A percentile compares a stretch with the other conserved stretches of the same genome.
These are phyloP conservation scores for Micropoecilia bifurca DNA, from an alignment of 2,797 vertebrate species.

Conservation along the genomic window DNA sequence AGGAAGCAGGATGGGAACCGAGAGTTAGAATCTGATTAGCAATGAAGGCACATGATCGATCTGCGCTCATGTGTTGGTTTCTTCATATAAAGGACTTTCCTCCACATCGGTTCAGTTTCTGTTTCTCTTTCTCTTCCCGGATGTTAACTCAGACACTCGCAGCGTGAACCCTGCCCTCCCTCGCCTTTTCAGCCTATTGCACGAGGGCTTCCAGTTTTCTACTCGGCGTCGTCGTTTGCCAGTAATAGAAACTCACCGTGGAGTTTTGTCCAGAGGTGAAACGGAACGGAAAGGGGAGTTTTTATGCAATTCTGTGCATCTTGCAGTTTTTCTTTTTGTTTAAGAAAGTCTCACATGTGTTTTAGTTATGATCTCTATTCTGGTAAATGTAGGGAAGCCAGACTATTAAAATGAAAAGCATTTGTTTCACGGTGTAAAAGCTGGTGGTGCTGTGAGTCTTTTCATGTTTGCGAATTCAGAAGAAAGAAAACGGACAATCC, in stretches of 20 bases:
- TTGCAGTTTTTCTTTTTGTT: neutral
- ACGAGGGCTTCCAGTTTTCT: constrained; percentile 64
- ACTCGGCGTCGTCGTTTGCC: constrained; percentile 18
- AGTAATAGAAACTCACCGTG: constrained; percentile 26
- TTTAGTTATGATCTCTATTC: constrained; percentile 1
- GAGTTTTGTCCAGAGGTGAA: constrained; percentile 1
- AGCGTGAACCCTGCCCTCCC: neutral
- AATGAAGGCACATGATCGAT: neutral
- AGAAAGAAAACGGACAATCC: neutral
- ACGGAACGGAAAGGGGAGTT: neutral
- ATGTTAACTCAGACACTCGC: constrained; percentile 3
- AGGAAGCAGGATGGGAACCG: neutral
- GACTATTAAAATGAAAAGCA: neutral
- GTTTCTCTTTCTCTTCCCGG: neutral
- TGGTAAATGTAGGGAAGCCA: constrained; percentile 18
- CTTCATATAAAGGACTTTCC: neutral
- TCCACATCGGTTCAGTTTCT: constrained; percentile 16
- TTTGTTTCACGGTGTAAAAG: constrained; percentile 20
- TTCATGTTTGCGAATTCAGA: constrained; percentile 40
- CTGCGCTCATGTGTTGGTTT: neutral
- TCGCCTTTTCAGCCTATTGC: constrained; percentile 10
- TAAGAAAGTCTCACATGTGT: neutral
- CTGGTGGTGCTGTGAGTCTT: constrained; percentile 17
- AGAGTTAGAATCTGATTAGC: neutral
- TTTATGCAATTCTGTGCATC: constrained; percentile 12